These are phyloP conservation scores for Salvelinus fontinalis DNA, from an alignment of 2,113 vertebrate species.

Conservation along the genomic window DNA sequence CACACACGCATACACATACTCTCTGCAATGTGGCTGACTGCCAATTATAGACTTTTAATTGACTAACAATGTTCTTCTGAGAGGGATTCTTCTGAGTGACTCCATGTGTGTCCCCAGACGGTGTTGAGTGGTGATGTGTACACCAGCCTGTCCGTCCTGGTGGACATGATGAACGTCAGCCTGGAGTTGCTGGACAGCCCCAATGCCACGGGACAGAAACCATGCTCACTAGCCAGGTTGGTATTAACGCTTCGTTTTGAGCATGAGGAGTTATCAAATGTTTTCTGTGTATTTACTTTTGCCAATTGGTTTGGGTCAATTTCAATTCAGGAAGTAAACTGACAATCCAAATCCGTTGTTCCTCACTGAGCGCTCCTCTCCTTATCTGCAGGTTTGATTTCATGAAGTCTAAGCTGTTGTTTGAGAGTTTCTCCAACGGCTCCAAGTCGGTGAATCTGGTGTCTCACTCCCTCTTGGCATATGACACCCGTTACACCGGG, in stretches of 20 bases:
- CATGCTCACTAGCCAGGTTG: conserved; percentile 86
- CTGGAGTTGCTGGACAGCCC: conserved; percentile 87
- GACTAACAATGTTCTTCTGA: background rate
- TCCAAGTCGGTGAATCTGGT: conserved; percentile 93
- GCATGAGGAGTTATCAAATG: background rate
- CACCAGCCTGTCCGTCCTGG: conserved; percentile 85
- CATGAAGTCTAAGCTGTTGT: conserved; percentile 96
- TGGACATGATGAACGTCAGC: conserved; percentile 96
- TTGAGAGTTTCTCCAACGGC: conserved; percentile 93
- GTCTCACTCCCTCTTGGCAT: conserved; percentile 94
- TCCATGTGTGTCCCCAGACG: conserved; percentile 75
- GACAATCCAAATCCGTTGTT: too few relatives aligned
- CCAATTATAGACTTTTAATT: background rate
- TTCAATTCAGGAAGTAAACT: too few relatives aligned
- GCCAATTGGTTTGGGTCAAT: background rate
- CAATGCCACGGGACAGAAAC: conserved; percentile 62
- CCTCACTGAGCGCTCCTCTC: background rate
- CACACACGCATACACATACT: background rate
- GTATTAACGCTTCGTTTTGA: background rate
- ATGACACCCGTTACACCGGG: conserved; percentile 84
- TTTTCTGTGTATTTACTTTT: background rate
- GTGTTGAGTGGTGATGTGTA: conserved; percentile 95
- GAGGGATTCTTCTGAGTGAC: background rate
- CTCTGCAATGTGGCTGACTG: background rate
- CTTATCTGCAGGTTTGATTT: conserved; percentile 87